These are phyloP conservation scores for Heliconius congener DNA, from an alignment of 1,140 invertebrate genomes.

Conservation along the genomic window DNA sequence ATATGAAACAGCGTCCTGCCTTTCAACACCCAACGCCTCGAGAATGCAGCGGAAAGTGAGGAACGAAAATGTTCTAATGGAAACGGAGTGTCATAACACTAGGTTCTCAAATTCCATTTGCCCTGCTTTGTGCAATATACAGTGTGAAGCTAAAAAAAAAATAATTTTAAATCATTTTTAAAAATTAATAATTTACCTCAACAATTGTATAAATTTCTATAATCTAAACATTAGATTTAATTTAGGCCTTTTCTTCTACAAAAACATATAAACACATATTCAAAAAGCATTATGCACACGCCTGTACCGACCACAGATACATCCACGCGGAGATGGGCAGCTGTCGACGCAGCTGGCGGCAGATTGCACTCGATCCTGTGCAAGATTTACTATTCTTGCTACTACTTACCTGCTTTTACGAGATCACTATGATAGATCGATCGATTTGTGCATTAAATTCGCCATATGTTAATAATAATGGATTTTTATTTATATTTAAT, in stretches of 20 bases:
- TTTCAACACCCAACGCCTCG: no score
- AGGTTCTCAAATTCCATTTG: no score
- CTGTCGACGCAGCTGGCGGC: slow-evolving; percentile 33
- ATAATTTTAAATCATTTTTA: no score
- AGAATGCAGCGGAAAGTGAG: no score
- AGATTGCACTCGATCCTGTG: slow-evolving; percentile 28
- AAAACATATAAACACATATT: neutral
- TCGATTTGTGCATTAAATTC: neutral
- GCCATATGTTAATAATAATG: neutral
- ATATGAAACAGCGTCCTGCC: no score
- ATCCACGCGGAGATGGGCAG: slow-evolving; percentile 25
- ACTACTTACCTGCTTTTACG: neutral
- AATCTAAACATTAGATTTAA: neutral
- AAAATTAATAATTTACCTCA: no score
- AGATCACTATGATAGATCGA: slow-evolving; percentile 10
- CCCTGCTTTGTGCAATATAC: no score
- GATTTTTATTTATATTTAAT: neutral
- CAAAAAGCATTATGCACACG: neutral
- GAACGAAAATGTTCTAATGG: no score
- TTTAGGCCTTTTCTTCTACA: neutral
- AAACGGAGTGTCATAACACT: no score
- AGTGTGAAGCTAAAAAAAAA: no score
- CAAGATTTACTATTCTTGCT: slow-evolving; percentile 15
- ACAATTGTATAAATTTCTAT: no score
- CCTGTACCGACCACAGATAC: slow-evolving; percentile 16